Conservation (phyloP, 1,140 invertebrate species). For the Coenobita brevimanus region DNA sequence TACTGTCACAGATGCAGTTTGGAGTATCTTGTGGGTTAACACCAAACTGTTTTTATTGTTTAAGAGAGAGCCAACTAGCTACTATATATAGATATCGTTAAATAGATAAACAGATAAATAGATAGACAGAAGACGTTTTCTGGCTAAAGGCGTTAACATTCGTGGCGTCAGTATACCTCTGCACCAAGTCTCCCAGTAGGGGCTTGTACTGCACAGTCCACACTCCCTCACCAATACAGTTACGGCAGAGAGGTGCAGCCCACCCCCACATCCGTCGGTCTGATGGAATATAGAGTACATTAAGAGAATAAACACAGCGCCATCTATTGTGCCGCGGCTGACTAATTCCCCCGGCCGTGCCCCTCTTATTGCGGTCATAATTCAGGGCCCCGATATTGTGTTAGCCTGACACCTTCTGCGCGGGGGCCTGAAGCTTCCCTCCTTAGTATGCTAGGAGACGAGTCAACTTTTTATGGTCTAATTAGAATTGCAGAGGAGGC, state of each 20-base stretch:
- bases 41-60: too few species aligned
- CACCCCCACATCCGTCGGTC: conserved; percentile 25
- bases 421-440: neutral
- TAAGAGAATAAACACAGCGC: conserved; percentile 47
- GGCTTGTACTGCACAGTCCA: neutral
- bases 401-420: conserved; percentile 13
- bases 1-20: too few species aligned
- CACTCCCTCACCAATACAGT: neutral
- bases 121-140: too few species aligned
- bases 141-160: too few species aligned
- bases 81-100: too few species aligned
- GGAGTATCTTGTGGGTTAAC: too few species aligned
- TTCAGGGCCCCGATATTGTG: conserved; percentile 46
- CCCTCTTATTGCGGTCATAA: conserved; percentile 50
- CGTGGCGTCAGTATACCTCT: too few species aligned
- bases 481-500: neutral
- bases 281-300: conserved; percentile 51
- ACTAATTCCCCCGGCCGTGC: conserved; percentile 24
- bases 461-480: conserved; percentile 9
- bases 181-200: too few species aligned
- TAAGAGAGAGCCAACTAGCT: too few species aligned
- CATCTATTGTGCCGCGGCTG: conserved; percentile 31
- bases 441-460: neutral
- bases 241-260: conserved; percentile 2
- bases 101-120: too few species aligned